Base-by-base conservation (phyloP, 2,113 vertebrate species). In the Ciconia maguari region DNA sequence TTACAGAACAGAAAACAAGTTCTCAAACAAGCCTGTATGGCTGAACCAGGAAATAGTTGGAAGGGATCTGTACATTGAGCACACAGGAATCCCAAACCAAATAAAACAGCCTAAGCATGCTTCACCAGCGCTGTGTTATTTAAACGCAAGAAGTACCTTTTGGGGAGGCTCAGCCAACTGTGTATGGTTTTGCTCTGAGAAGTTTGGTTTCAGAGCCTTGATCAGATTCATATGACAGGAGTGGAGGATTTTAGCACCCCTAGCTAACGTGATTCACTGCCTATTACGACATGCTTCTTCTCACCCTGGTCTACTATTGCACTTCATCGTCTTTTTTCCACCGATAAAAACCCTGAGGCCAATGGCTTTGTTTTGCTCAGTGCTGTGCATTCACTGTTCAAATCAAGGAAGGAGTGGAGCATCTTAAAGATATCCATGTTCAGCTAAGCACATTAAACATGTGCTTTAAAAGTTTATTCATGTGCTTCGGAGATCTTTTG, bases 1-100 rank as follows among this genome's bases (percentile, higher is more conserved):
- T 93, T 92, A 88, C 94, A 95, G 94, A 94, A 52, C 74, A 90
- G 78, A 96, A 97, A 96, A 95, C 93, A 93, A 96, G 92, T 91
- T 93, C 90, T 89, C 90, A 44, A 85, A 83, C 0, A 10, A 96
- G 90, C 79, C 79, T 90, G 87, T 87, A 74, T 83, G 95, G 81
- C 75, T 96, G 92, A 92, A 94, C 81, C 66, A 95, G 90, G 91
- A 92, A 95, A 87, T 46, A 65, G 54, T 86, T 93, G 90, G 94
- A 91, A 94, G 66, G 62, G 77, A 38, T 93, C 86, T 92, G 89
- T 89, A 49, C 65, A 8, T 41, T 77, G 85, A 94, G 60, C 87
- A 74, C 7, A 2, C 64, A 82, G 68, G 74, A 88, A 82, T 87
- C 96, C 69, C 58, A 90, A 70, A 86, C 69, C 79, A 94, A 97